These are phyloP conservation scores for Drosophila antonietae DNA, from an alignment of 2,888 invertebrate genomes.

Conservation along the genomic window DNA sequence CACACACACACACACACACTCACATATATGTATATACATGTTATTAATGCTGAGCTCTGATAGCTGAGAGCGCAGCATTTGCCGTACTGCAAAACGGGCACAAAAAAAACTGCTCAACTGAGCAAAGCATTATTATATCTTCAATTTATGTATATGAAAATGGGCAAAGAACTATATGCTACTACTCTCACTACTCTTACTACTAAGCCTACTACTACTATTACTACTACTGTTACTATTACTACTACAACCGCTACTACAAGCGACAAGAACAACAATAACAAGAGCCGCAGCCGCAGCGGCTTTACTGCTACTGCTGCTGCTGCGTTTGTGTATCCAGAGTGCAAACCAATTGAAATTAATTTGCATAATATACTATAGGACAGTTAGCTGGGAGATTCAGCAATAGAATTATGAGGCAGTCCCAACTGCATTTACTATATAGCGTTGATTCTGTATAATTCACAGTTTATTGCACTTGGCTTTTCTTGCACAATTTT, in stretches of 20 bases:
- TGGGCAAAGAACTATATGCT: constrained; percentile 33
- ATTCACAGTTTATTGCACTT: constrained; percentile 79
- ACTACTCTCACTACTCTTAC: background rate
- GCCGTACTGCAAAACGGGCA: constrained; percentile 38
- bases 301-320: constrained; percentile 17
- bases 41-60: constrained; percentile 9
- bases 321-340: constrained; percentile 61
- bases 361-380: constrained; percentile 74
- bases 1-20: constrained; percentile 23
- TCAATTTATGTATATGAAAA: constrained; percentile 70
- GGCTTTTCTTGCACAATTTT: constrained; percentile 70
- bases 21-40: constrained; percentile 2
- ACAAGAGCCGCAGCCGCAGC: constrained; percentile 39
- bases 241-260: constrained; percentile 41
- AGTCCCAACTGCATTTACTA: constrained; percentile 40
- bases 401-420: constrained; percentile 63
- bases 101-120: constrained; percentile 27
- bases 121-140: constrained; percentile 15
- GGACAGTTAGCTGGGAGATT: constrained; percentile 66
- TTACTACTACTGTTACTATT: background rate
- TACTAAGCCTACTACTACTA: constrained; percentile 5
- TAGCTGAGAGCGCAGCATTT: constrained; percentile 21
- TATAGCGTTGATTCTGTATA: constrained; percentile 59
- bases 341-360: constrained; percentile 80
- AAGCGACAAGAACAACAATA: constrained; percentile 41